phyloP scores from a whole-genome alignment of 2,888 invertebrate genomes.

The Dichetophora obliterata region DNA sequence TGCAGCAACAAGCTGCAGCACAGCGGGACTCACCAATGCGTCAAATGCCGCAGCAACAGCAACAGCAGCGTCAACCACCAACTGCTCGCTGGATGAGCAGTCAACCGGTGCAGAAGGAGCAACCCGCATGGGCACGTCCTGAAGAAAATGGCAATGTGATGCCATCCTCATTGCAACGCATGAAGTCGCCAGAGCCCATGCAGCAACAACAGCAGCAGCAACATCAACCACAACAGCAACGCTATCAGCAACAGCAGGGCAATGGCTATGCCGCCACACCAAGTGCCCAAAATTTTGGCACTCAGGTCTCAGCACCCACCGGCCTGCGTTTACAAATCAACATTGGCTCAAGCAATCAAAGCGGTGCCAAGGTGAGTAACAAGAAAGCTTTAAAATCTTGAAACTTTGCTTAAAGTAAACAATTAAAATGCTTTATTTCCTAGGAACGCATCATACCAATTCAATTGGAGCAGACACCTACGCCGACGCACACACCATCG shows the following conservation, averaged over 20 bases:
- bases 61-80: constrained; percentile 58
- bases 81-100: constrained; percentile 63
- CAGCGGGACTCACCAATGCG: constrained; percentile 71
- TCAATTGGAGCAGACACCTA: constrained; percentile 66
- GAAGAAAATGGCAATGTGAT: constrained; percentile 65
- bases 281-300: constrained; percentile 58
- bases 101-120: constrained; percentile 60
- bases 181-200: constrained; percentile 62
- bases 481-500: constrained; percentile 61
- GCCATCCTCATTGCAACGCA: constrained; percentile 62
- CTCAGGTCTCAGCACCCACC: constrained; percentile 47
- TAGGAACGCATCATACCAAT: constrained; percentile 69
- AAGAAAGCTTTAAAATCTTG: not conserved
- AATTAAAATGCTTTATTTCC: constrained; percentile 29
- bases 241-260: constrained; percentile 53
- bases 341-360: constrained; percentile 52
- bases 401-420: constrained; percentile 3
- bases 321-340: constrained; percentile 65
- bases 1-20: constrained; percentile 54
- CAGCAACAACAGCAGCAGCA: constrained; percentile 63
- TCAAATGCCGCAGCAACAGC: constrained; percentile 68
- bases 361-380: constrained; percentile 58
- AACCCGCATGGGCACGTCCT: constrained; percentile 66
- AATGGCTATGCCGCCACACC: constrained; percentile 50
- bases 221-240: constrained; percentile 43